Conservation (phyloP, 2,113 vertebrate genomes). For the Thermophis baileyi region DNA sequence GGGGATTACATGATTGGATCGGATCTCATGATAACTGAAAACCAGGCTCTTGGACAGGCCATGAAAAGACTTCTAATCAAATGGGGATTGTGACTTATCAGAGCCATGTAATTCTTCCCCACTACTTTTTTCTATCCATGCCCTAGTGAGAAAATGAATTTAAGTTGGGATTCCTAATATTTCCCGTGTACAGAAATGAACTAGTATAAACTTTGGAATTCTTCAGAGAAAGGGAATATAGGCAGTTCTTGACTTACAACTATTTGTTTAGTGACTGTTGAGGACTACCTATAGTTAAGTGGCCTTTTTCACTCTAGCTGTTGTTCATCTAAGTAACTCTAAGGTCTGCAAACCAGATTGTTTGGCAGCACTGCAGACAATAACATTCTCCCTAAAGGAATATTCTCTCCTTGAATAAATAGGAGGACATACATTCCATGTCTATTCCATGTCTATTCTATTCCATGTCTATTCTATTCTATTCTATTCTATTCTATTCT, state of each 20-base stretch:
- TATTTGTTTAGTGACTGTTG: background rate
- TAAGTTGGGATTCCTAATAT: background rate
- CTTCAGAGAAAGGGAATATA: background rate
- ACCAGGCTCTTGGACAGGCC: background rate
- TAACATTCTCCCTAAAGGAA: background rate
- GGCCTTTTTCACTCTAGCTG: background rate
- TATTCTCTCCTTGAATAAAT: background rate
- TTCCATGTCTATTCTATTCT: no score
- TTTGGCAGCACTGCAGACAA: constrained; percentile 1
- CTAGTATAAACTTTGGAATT: background rate
- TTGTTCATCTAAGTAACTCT: accelerated
- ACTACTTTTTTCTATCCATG: background rate
- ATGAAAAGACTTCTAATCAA: background rate
- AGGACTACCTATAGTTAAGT: background rate
- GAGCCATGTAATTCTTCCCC: background rate
- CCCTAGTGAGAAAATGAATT: background rate
- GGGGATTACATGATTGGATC: no score
- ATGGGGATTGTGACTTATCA: background rate
- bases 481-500: no score
- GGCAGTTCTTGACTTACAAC: background rate
- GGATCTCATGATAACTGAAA: background rate
- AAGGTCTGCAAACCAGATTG: background rate
- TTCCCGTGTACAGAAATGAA: background rate
- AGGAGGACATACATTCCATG: background rate
- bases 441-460: background rate